These are phyloP conservation scores for Nomada ruficornis DNA, from an alignment of 2,888 invertebrate genomes.

Conservation along the genomic window DNA sequence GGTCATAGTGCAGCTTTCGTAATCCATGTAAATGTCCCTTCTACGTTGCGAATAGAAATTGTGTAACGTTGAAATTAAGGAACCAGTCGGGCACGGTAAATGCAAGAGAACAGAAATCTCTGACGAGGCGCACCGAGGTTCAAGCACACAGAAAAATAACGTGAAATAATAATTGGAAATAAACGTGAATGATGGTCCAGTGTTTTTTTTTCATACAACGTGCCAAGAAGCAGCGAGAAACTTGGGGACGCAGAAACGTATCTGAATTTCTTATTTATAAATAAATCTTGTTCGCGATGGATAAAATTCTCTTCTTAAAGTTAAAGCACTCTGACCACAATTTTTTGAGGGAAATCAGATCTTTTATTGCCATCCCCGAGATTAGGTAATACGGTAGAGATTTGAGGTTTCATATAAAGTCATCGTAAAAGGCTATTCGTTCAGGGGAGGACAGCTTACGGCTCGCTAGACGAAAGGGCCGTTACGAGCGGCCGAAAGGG, in stretches of 20 bases:
- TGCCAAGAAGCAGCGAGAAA: background rate
- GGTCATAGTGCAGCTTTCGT: background rate
- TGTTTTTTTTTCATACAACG: background rate
- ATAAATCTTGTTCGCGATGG: too few species aligned
- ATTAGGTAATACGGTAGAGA: conserved; percentile 5
- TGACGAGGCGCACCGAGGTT: conserved; percentile 13
- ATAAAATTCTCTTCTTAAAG: too few species aligned
- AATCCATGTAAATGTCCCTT: background rate
- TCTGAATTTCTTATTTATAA: too few species aligned
- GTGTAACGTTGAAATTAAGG: background rate
- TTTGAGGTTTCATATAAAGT: conserved; percentile 27
- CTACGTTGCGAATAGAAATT: background rate
- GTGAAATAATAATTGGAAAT: conserved; percentile 23
- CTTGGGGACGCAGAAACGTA: too few species aligned
- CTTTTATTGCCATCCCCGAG: conserved; percentile 22
- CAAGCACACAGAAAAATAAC: conserved; percentile 42
- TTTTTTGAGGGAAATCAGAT: background rate
- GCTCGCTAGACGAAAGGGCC: background rate
- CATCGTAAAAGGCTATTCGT: conserved; percentile 11
- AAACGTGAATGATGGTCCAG: background rate
- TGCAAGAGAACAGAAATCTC: too few species aligned
- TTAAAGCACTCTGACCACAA: background rate
- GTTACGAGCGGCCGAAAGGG: background rate
- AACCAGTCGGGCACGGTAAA: background rate
- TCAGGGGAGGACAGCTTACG: background rate